A percentile compares a stretch with the other conserved stretches of the same genome.
These are phyloP conservation scores for Zaprionus davidi DNA, from an alignment of 1,140 invertebrate species.

Conservation along the genomic window DNA sequence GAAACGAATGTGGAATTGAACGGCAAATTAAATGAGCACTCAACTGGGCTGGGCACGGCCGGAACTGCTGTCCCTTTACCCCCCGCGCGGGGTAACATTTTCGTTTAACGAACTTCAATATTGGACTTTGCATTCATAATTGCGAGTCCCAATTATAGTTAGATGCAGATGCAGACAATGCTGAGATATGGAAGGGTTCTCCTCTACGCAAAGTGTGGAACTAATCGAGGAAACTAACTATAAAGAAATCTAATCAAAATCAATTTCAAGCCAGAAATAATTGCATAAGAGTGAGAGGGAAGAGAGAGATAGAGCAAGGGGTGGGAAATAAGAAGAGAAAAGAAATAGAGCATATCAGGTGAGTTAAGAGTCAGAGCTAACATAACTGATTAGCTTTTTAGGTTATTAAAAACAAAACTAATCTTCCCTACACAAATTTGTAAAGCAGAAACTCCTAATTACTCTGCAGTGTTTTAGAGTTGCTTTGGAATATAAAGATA, in stretches of 20 bases:
- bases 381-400: too few relatives aligned
- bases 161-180: not conserved
- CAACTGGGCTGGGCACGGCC: constrained; percentile 23
- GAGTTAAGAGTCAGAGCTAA: too few relatives aligned
- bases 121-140: constrained; percentile 37
- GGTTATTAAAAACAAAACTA: too few relatives aligned
- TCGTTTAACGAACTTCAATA: constrained; percentile 28
- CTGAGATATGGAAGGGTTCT: not conserved
- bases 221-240: constrained; percentile 3
- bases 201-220: not conserved
- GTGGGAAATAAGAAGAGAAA: too few relatives aligned
- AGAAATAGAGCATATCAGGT: not conserved
- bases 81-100: constrained; percentile 13
- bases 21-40: constrained; percentile 71
- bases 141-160: constrained; percentile 6
- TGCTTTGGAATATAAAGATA: too few relatives aligned
- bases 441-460: too few relatives aligned
- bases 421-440: too few relatives aligned
- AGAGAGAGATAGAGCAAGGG: too few relatives aligned
- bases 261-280: not conserved
- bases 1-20: constrained; percentile 80
- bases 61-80: constrained; percentile 5
- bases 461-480: too few relatives aligned
- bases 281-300: too few relatives aligned
- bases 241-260: not conserved